phyloP scores from a whole-genome alignment of 2,113 vertebrate species.

The Cottus gobio region DNA sequence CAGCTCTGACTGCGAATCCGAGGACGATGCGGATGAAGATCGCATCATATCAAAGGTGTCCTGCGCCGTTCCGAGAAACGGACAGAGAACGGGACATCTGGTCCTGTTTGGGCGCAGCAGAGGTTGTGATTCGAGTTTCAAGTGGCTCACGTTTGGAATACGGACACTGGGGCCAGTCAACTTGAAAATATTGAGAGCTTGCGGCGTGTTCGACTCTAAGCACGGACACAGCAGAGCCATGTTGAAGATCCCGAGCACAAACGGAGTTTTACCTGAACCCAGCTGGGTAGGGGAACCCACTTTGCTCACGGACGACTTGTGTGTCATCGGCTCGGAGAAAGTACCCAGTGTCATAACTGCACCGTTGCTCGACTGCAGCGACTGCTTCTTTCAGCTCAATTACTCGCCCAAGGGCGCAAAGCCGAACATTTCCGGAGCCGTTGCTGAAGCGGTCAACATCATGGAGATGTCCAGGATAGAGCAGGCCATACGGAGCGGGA shows the following conservation, averaged over 20 bases:
- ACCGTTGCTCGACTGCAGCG: neutral
- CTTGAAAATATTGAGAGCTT: conserved; percentile 1
- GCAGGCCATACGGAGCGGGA: neutral
- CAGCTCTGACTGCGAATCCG: neutral
- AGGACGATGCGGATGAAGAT: neutral
- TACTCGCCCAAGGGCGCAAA: neutral
- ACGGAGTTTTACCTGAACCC: neutral
- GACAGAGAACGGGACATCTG: neutral
- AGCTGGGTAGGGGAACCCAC: neutral
- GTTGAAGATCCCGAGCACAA: neutral
- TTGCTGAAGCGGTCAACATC: neutral
- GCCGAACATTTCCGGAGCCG: too few species aligned
- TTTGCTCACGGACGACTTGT: neutral
- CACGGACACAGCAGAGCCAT: neutral
- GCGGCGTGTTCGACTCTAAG: neutral
- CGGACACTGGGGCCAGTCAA: neutral
- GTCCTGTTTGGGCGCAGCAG: neutral
- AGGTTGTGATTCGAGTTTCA: neutral
- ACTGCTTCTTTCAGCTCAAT: conserved; percentile 20
- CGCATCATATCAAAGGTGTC: neutral
- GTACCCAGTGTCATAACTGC: too few species aligned
- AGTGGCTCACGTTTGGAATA: neutral
- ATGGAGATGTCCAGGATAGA: conserved; percentile 1
- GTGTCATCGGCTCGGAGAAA: rapidly evolving
- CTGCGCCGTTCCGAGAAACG: neutral